Base-by-base conservation (phyloP, 2,113 vertebrate genomes). In the Boleophthalmus pectinirostris region DNA sequence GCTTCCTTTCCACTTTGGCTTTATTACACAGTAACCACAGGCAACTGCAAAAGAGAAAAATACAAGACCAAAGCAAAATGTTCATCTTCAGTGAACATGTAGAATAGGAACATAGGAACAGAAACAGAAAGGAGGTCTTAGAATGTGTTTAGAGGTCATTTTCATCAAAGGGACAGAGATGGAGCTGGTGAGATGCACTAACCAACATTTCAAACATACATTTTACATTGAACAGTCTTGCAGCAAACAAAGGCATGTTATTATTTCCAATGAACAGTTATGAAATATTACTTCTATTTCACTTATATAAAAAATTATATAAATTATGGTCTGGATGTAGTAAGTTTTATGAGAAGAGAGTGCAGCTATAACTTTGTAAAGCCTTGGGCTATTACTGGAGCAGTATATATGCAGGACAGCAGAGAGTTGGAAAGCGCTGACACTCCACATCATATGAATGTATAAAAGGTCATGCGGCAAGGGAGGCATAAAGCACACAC, bases 371-470 rank as follows among this genome's bases (percentile, higher is more conserved):
- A 78, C 64, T 72, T 65, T 80, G 33, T 65, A 72, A 47, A 67
- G 69, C 83, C 69, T 57, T 73, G 63, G 57, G 81, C 69, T 74
- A 77, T 60, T 61, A 65, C 74, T 71, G 25, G 33, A 12, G 21
- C 65, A 46, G 49, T 66, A 47, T 38, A 47, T 67, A 73, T 57
- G 54, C 47, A 63, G 75, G 24, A 24, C 46, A 70, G 51, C 53
- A 66, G 46, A 70, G 58, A 61, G 80, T 81, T 68, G 66, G 46
- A 80, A 83, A 77, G 70, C 24, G 77, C 82, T 83, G 82, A 89
- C 82, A 74, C 67, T 60, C 71, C 45, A 75, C 69, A 75, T 83
- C 70, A 78, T 72, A 66, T 70, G 57, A 60, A 53, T 65, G 24
- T 75, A 60, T 53, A 65, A 73, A 82, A 83, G 81, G 85, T 85